Evolutionary conservation across 2,113 vertebrate genomes (phyloP).

Genomic region (Calyptomena viridis): DNA sequence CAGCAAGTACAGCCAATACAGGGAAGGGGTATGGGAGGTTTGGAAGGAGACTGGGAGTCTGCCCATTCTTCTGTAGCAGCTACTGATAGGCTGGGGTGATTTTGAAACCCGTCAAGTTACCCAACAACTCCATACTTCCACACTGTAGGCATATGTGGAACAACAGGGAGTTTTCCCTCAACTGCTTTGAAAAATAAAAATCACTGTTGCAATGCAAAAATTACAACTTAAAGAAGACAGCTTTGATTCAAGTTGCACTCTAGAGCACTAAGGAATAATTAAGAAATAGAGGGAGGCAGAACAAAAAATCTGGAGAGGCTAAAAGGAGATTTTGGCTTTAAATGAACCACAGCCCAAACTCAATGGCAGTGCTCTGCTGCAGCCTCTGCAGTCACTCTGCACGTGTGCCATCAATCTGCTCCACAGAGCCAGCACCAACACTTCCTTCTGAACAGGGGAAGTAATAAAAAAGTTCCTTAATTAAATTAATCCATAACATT

Average conservation of each 20-base stretch:
- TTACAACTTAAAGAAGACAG: background rate
- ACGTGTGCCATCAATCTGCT: background rate
- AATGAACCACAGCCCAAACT: background rate
- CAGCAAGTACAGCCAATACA: background rate
- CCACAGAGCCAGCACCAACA: background rate
- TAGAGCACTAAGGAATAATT: background rate
- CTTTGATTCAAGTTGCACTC: background rate
- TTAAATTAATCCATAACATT: background rate
- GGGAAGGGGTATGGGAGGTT: background rate
- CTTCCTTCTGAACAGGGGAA: background rate
- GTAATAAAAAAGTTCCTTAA: background rate
- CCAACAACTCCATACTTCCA: background rate
- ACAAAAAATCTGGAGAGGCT: background rate
- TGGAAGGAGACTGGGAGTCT: background rate
- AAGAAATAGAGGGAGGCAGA: background rate
- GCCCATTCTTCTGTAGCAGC: background rate
- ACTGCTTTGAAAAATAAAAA: background rate
- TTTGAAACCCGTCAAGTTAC: background rate
- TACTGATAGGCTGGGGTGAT: background rate
- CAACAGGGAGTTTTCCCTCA: rapidly evolving
- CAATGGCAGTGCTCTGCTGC: background rate
- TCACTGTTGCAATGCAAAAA: background rate
- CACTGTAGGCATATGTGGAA: rapidly evolving
- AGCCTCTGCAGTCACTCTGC: background rate
- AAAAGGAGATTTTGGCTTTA: background rate